A percentile compares a stretch with the other conserved stretches of the same genome.
phyloP scores from a whole-genome alignment of 2,797 vertebrate genomes.

The Myiotriccus ornatus region DNA sequence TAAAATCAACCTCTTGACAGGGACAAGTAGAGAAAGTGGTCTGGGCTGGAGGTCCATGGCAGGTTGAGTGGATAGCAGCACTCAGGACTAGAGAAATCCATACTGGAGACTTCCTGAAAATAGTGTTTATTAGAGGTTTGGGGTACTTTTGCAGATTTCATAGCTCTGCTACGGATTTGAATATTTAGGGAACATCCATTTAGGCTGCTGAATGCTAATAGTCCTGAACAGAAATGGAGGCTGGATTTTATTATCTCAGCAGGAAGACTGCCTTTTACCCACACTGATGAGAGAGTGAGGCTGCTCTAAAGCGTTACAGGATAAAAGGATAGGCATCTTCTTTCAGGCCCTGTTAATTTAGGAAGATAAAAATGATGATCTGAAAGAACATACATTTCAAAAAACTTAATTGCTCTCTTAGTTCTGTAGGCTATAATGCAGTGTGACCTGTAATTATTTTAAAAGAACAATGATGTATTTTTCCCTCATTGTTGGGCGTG shows the following conservation, averaged over 20 bases:
- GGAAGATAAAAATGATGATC: constrained; percentile 23
- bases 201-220: background rate
- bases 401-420: constrained; percentile 39
- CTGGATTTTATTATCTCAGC: constrained; percentile 22
- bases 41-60: background rate
- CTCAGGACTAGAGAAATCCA: background rate
- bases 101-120: background rate
- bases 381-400: constrained; percentile 26
- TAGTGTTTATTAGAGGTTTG: background rate
- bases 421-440: constrained; percentile 3
- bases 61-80: background rate
- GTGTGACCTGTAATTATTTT: constrained; percentile 7
- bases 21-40: background rate
- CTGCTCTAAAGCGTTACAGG: background rate
- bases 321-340: constrained; percentile 22
- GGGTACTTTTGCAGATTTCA: background rate
- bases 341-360: constrained; percentile 22
- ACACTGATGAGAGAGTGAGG: background rate
- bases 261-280: constrained; percentile 10
- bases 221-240: background rate
- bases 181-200: background rate
- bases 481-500: background rate
- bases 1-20: background rate
- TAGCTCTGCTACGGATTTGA: background rate
- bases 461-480: background rate